A percentile compares a stretch with the other conserved stretches of the same genome.
Conservation (phyloP, 2,113 vertebrate species). For the Potamarius usumacintae region DNA sequence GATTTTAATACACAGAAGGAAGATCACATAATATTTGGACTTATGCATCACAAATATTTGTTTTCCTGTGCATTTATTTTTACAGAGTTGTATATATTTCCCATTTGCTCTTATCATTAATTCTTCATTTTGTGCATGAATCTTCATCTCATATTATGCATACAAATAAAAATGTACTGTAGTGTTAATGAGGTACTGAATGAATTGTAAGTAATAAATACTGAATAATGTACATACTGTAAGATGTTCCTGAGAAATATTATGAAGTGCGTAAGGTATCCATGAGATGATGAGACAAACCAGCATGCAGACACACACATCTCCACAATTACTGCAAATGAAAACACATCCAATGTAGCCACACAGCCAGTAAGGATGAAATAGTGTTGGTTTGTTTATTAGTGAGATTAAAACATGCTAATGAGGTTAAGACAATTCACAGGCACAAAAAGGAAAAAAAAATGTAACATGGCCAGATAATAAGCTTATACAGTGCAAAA, state of each 20-base stretch:
- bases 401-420: conserved; percentile 27
- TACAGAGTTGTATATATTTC: background rate
- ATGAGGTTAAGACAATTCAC: conserved; percentile 9
- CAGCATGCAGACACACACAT: background rate
- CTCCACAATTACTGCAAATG: background rate
- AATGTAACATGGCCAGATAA: background rate
- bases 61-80: too few relatives aligned
- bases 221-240: background rate
- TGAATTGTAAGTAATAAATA: background rate
- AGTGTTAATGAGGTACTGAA: background rate
- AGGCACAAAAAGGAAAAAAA: background rate
- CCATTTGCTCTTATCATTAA: background rate
- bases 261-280: background rate
- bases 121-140: background rate
- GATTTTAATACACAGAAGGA: too few relatives aligned
- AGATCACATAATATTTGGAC: too few relatives aligned
- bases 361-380: background rate
- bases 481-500: background rate
- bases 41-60: too few relatives aligned
- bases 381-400: conserved; percentile 38
- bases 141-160: background rate
- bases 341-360: conserved; percentile 6
- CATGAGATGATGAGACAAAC: background rate
- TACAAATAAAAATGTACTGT: background rate
- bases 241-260: background rate